Conservation (phyloP, 2,888 invertebrate genomes). For the Iselma pallidipennis region DNA sequence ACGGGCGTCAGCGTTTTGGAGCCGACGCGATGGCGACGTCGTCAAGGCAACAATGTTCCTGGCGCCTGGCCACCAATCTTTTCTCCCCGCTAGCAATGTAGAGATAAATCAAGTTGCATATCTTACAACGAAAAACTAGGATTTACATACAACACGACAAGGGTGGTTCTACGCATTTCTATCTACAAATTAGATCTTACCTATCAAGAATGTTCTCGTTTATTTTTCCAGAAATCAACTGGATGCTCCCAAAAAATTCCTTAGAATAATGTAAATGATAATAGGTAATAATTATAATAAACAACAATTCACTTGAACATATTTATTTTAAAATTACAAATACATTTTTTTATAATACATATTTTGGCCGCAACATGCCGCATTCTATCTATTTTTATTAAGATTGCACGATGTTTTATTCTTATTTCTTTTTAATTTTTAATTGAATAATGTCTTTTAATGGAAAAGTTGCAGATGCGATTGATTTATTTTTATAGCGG, state of each 20-base stretch:
- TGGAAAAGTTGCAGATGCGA: constrained; percentile 31
- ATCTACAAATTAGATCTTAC: constrained; percentile 36
- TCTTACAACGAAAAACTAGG: constrained; percentile 45
- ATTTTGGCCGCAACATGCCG: constrained; percentile 50
- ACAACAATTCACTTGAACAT: constrained; percentile 46
- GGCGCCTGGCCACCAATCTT: constrained; percentile 48
- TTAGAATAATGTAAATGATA: too few relatives aligned
- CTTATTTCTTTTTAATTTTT: not conserved
- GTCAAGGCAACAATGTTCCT: constrained; percentile 49
- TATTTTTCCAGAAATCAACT: constrained; percentile 41
- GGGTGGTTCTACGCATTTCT: constrained; percentile 41
- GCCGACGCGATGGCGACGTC: constrained; percentile 46
- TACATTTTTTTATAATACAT: constrained; percentile 52
- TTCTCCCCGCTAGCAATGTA: constrained; percentile 41
- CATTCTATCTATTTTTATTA: constrained; percentile 42
- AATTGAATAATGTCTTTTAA: constrained; percentile 26
- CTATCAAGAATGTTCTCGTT: constrained; percentile 33
- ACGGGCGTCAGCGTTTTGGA: constrained; percentile 30
- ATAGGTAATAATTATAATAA: constrained; percentile 2
- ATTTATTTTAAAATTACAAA: constrained; percentile 56
- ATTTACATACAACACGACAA: constrained; percentile 47
- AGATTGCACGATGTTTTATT: constrained; percentile 53
- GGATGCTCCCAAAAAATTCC: too few relatives aligned
- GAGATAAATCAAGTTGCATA: constrained; percentile 48
- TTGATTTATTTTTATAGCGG: constrained; percentile 28